These are phyloP conservation scores for Chalcis sispes DNA, from an alignment of 2,888 invertebrate genomes.

Conservation along the genomic window DNA sequence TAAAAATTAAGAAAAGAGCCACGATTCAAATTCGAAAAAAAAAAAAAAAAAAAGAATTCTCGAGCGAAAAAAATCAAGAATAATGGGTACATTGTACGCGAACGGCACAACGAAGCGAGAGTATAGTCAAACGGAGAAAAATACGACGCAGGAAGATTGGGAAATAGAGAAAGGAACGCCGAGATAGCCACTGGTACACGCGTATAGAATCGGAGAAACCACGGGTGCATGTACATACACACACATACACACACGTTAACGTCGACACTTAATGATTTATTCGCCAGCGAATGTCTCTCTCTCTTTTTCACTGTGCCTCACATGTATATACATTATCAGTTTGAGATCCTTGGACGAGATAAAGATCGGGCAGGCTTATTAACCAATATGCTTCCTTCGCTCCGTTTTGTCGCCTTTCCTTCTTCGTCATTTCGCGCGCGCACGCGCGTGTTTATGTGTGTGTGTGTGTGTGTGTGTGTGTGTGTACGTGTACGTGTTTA, in stretches of 20 bases:
- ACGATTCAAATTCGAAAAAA: no score
- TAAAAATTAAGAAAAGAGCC: no score
- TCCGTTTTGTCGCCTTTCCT: neutral
- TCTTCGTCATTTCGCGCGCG: neutral
- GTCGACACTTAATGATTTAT: slow-evolving; percentile 38
- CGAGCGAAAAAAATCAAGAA: no score
- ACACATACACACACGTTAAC: slow-evolving; percentile 13
- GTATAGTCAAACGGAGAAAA: no score
- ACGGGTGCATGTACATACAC: neutral
- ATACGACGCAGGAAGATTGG: slow-evolving; percentile 5
- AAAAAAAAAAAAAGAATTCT: no score
- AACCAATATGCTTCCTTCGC: slow-evolving; percentile 44
- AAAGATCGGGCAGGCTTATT: slow-evolving; percentile 46
- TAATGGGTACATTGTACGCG: no score
- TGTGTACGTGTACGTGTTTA: neutral
- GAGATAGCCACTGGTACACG: neutral
- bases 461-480: slow-evolving; percentile 10
- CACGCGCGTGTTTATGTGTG: neutral
- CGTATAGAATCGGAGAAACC: neutral
- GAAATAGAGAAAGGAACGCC: slow-evolving; percentile 20
- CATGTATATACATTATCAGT: slow-evolving; percentile 25
- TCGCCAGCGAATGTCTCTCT: no score
- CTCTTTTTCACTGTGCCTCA: no score
- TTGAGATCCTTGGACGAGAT: slow-evolving; percentile 40
- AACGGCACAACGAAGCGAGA: no score